phyloP scores from a whole-genome alignment of 1,140 invertebrate species.

The Pseudomyrmex pallidus region DNA sequence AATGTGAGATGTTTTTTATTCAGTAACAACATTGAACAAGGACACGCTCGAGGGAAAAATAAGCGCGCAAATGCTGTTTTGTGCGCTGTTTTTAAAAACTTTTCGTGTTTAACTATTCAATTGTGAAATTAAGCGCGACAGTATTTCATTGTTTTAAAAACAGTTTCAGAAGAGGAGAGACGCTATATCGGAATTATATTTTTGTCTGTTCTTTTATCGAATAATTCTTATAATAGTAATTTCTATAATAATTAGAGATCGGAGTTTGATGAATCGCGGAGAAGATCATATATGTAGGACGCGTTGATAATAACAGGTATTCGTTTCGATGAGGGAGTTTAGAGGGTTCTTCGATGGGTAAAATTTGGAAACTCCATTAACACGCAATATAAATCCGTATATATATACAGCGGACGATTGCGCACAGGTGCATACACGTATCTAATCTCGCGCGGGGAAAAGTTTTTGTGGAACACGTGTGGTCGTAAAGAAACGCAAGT shows the following conservation, averaged over 20 bases:
- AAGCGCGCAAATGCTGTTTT: not conserved
- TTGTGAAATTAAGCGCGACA: not conserved
- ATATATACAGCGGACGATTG: not conserved
- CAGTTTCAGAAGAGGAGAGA: too few relatives aligned
- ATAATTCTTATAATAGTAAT: not conserved
- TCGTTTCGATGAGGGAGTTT: not conserved
- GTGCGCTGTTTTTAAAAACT: not conserved
- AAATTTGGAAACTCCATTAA: constrained; percentile 18
- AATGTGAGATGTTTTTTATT: too few relatives aligned
- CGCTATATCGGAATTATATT: not conserved
- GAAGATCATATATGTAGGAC: not conserved
- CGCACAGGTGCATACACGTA: not conserved
- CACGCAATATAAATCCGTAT: constrained; percentile 8
- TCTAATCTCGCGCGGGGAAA: not conserved
- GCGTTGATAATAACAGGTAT: constrained; percentile 9
- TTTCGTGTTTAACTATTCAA: not conserved
- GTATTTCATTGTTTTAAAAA: not conserved
- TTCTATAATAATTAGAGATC: not conserved
- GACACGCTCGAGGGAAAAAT: not conserved
- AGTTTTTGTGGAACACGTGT: not conserved
- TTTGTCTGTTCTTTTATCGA: constrained; percentile 11
- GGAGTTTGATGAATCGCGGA: not conserved
- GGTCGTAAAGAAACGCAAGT: constrained; percentile 10
- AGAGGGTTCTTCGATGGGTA: not conserved
- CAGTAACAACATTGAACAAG: too few relatives aligned